Evolutionary conservation across 1,140 invertebrate species (phyloP), one percentile per base, ranked within the genome.

Genomic region (Samia ricini): DNA sequence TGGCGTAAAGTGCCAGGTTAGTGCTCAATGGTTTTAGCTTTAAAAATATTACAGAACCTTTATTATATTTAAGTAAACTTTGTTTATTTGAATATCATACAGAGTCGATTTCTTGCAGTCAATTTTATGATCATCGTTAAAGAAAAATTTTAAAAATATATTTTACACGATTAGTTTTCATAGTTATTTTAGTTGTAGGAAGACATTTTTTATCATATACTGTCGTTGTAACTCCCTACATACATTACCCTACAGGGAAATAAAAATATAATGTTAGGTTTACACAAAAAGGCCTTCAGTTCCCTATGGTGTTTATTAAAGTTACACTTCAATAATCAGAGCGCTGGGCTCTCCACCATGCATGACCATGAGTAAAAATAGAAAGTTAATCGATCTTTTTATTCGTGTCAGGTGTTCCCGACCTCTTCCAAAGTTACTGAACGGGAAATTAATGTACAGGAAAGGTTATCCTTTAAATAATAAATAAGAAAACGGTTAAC

Each of bases 331-430:
- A 61, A 10, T 29, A 33, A 61, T 18, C 36, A 33, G 60, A 61
- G 56, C 60, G 57, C 33, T 20, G 36, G 21, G 36, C 61, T 58
- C 49, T 49, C 61, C 68, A 56, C 66, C 69, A 61, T 52, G 59
- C 66, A 79, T 76, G 73, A 76, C 71, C 77, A 72, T 69, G 78
- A 70, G 75, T 88, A 89, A 83, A 89, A 88, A 89, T 88, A 89
- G 85, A 88, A 57, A 85, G 80, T 79, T 89, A 89, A 89, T 89
- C 85, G 85, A 89, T 89, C 79, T 79, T 79, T 77, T 80, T 82
- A 84, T 85, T 83, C 77, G 81, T 87, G 86, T 89, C 83, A 89
- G 75, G 81, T 82, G 83, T 71, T 80, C 71, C 64, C 71, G 74
- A 81, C 75, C 78, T 77, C 68, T 72, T 74, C 79, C 78, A 75